A percentile compares a stretch with the other conserved stretches of the same genome.
Evolutionary conservation across 2,888 invertebrate genomes (phyloP).

Genomic region (Saturnia pavonia): DNA sequence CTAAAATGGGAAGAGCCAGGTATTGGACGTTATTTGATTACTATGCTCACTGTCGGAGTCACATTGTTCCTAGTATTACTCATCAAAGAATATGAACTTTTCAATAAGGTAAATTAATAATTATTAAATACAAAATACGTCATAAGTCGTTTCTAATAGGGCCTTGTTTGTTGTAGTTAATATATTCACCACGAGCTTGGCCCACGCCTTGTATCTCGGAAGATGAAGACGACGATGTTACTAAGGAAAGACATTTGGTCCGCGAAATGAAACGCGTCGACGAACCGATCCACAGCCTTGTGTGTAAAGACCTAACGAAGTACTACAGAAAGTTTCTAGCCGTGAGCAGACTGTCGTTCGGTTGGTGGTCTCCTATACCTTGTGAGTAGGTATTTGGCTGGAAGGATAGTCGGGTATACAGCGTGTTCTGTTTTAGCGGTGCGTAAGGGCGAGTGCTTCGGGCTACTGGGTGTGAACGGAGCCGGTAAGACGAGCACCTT

Average conservation of each 20-base stretch:
- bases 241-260: constrained; percentile 76
- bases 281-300: constrained; percentile 74
- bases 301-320: constrained; percentile 88
- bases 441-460: constrained; percentile 87
- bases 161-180: not conserved
- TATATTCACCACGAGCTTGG: not conserved
- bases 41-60: constrained; percentile 82
- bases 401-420: not conserved
- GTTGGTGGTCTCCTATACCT: constrained; percentile 43
- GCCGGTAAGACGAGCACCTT: constrained; percentile 96
- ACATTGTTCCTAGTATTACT: constrained; percentile 83
- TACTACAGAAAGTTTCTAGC: constrained; percentile 87
- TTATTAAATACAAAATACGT: not conserved
- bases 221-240: constrained; percentile 81
- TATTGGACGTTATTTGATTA: constrained; percentile 87
- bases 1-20: constrained; percentile 87
- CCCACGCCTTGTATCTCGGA: not conserved
- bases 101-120: constrained; percentile 67
- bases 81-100: constrained; percentile 83
- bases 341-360: constrained; percentile 87
- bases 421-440: constrained; percentile 13
- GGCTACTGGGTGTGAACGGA: constrained; percentile 91
- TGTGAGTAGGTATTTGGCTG: not conserved
- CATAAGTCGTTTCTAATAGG: not conserved
- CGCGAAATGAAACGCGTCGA: constrained; percentile 58